Percentiles rank a stretch among this genome's conserved stretches.
These are phyloP conservation scores for Strix aluco DNA, from an alignment of 2,113 vertebrate species.

Conservation along the genomic window DNA sequence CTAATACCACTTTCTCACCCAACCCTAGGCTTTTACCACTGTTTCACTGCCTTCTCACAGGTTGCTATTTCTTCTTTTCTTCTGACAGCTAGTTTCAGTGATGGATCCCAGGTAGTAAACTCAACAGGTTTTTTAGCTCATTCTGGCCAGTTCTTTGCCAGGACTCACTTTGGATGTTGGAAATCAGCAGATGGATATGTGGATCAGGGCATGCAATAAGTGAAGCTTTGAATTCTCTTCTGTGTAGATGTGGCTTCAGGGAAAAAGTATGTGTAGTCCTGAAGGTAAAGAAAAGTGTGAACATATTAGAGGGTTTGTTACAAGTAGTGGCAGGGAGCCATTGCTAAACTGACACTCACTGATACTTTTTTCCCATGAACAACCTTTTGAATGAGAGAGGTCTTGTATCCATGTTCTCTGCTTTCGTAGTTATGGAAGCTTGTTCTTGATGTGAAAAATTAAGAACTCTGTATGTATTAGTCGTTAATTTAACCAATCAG, in stretches of 20 bases:
- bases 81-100: not conserved
- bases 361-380: not conserved
- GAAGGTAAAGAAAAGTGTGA: not conserved
- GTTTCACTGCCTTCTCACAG: not conserved
- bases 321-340: not conserved
- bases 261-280: not conserved
- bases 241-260: not conserved
- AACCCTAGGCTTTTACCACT: not conserved
- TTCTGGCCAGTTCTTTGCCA: not conserved
- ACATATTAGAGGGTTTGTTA: not conserved
- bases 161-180: not conserved
- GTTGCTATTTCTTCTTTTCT: not conserved
- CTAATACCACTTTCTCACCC: not conserved
- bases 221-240: not conserved
- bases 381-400: not conserved
- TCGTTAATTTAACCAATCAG: not conserved
- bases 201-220: not conserved
- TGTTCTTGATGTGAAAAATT: not conserved
- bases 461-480: not conserved
- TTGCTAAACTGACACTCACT: not conserved
- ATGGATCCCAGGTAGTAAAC: not conserved
- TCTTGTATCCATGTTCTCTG: fast-evolving
- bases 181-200: not conserved
- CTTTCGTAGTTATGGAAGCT: not conserved
- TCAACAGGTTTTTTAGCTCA: not conserved